Percentiles rank a stretch among this genome's conserved stretches.
These are phyloP conservation scores for Tonatia bakeri DNA, from an alignment of 2,113 vertebrate species.

Conservation along the genomic window DNA sequence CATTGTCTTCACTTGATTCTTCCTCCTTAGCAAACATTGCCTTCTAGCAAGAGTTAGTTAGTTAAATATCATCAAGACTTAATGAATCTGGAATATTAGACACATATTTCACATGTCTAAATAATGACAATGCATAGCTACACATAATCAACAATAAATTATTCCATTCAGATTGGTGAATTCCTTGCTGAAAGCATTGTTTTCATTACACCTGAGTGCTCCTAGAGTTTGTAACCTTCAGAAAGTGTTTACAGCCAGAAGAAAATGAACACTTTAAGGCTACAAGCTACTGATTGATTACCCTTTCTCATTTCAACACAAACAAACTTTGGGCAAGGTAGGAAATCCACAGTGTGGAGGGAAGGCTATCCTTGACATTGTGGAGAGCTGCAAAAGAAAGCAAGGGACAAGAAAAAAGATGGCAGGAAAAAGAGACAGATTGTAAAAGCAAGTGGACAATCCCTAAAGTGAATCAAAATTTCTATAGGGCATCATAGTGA, in stretches of 20 bases:
- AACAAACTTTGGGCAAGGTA: not conserved
- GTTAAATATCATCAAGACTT: not conserved
- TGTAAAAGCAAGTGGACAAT: not conserved
- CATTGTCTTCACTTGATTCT: not conserved
- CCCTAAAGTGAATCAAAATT: not conserved
- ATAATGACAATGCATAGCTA: not conserved
- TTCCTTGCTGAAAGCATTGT: not conserved
- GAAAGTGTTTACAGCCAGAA: not conserved
- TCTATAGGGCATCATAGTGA: not conserved
- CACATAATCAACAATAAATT: not conserved
- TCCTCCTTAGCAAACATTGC: not conserved
- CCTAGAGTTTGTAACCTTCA: not conserved
- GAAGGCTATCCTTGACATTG: not conserved
- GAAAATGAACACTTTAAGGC: not conserved
- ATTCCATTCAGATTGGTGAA: not conserved
- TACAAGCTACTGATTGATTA: not conserved
- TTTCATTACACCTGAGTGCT: not conserved
- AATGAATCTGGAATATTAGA: not conserved
- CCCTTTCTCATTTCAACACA: not conserved
- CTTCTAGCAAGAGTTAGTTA: not conserved
- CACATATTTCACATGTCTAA: not conserved
- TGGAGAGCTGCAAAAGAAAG: not conserved
- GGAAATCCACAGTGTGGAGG: not conserved
- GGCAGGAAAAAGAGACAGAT: not conserved
- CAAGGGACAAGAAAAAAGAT: no score